Base-by-base conservation (phyloP, 1,140 invertebrate genomes). In the Schmidtea mediterranea region DNA sequence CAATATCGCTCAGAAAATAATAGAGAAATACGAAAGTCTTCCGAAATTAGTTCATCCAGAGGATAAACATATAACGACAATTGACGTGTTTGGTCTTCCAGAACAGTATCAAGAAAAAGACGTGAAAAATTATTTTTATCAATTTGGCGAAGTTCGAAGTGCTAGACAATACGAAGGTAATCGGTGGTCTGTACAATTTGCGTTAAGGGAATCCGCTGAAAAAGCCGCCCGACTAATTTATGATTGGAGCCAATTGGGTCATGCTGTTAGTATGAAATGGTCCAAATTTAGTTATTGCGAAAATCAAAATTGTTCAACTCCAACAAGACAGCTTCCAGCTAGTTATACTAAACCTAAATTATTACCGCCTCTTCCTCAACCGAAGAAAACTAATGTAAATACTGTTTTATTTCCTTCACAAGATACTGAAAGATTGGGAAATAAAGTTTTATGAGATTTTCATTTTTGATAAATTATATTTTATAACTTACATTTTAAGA, bases 61-160 rank as follows among this genome's bases (percentile, higher is more conserved):
- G 61, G 92, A 98, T 59, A 79, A 78, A 57, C 78, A 77, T 18
- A 90, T 98, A 8, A 94, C 89, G 0, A 97, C 90, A 3, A 62
- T 98, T 0, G 97, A 95, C 61, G 75, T 97, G 32, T 89, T 73
- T 45, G 92, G 92, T 62, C 62, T 95, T 8, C 80, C 82, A 0
- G 82, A 86, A 49, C 59, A 62, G 51, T 72, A 92, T 19, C 77
- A 75, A 1, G 90, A 97, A 60, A 78, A 82, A 53, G 82, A 92
- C 58, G 68, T 97, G 2, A 73, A 75, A 74, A 78, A 83, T 65
- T 75, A 82, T 60, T 97, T 97, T 61, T 98, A 97, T 68, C 89
- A 97, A 62, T 97, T 82, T 69, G 90, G 90, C n/a, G 90, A 97
- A 67, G 90, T 97, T 48, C 74, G 90, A 18, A 79, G 78, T 1